A percentile compares a stretch with the other conserved stretches of the same genome.
These are phyloP conservation scores for Ploceus nigricollis DNA, from an alignment of 2,113 vertebrate species.

Conservation along the genomic window DNA sequence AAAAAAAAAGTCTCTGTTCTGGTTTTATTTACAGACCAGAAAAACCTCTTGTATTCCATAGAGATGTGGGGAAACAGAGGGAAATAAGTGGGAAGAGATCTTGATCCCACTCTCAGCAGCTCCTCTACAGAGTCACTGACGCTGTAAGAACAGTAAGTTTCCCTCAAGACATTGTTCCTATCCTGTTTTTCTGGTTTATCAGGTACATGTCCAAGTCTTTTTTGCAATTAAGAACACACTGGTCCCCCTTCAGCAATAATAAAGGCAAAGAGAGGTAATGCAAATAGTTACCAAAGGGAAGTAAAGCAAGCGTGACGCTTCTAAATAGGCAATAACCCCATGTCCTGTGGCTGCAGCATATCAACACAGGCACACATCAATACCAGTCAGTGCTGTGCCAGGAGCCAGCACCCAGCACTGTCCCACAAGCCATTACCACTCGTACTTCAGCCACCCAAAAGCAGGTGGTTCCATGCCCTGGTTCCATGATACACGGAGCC, in stretches of 20 bases:
- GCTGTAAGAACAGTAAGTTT: neutral
- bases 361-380: neutral
- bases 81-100: neutral
- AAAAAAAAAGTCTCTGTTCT: neutral
- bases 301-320: neutral
- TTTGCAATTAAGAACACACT: neutral
- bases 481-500: neutral
- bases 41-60: neutral
- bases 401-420: neutral
- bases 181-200: conserved; percentile 57
- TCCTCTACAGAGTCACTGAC: neutral
- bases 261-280: conserved; percentile 15
- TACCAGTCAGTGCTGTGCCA: neutral
- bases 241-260: neutral
- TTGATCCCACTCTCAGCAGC: neutral
- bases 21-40: neutral
- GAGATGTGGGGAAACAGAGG: fast-evolving
- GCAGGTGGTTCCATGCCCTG: fast-evolving
- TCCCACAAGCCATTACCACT: neutral
- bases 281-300: conserved; percentile 33
- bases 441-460: neutral
- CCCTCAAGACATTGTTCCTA: neutral
- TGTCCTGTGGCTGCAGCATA: neutral
- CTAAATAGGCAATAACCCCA: neutral
- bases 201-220: neutral